Evolutionary conservation across 2,888 invertebrate species (phyloP), one percentile per base, ranked within the genome.

Genomic region (Agrilus cyanescens): DNA sequence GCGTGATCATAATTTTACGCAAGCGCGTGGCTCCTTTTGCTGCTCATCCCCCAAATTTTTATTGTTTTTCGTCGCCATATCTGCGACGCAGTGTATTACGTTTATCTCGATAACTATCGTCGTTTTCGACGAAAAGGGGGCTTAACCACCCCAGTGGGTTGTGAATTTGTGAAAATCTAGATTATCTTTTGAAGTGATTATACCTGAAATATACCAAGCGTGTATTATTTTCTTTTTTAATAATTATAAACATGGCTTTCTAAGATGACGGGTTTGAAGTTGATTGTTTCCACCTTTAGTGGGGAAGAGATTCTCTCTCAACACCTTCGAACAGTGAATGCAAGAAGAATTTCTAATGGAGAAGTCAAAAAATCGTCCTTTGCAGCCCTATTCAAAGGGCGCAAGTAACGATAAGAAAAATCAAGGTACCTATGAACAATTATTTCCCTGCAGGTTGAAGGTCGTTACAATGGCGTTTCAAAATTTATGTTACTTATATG

Each of bases 201-300:
- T 25, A 25, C 25, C 10, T 8, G 10, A 25, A 10, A 10, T 25
- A 25, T 10, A 10, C 25, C 10, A 25, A 25, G 10, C 8, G 25
- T 25, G 2, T 10, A 10, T 61, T 65, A 72, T 72, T 74, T 69
- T 72, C 69, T 68, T 72, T 72, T 68, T 70, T 66, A 68, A 66
- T 63, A 67, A 67, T 66, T 59, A 73, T 70, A 76, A 81, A 80
- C 79, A 83, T 82, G 82, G 82, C 81, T 78, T 80, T 76, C 75
- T 83, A 80, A 80, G 75, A 84, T 84, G 84, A 81, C 78, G 78
- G 72, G 73, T 69, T 69, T 76, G 75, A 76, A 76, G 70, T 70
- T 73, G 73, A 67, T 68, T 68, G 71, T 72, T 69, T 73, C 74
- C 73, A 77, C 82, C 80, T 81, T 81, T 73, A 70, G 76, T 76